Evolutionary conservation across 2,113 vertebrate species (phyloP).

Genomic region (Panthera leo): DNA sequence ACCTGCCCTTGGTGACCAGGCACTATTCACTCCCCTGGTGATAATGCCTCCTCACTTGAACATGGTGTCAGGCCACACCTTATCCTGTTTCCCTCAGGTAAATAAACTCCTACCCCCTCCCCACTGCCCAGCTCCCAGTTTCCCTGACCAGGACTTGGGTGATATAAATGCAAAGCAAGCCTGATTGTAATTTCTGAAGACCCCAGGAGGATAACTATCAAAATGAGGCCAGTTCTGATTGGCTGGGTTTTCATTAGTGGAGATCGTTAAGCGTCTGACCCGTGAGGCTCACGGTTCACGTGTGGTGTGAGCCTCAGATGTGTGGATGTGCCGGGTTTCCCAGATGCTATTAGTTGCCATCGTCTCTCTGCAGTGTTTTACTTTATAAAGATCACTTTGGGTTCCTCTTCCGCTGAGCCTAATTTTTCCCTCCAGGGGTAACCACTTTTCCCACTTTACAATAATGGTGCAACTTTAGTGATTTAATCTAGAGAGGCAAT

Average conservation of each 20-base stretch:
- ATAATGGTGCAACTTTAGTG: background rate
- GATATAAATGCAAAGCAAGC: conserved; percentile 58
- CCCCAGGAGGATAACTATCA: conserved; percentile 34
- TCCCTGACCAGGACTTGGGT: background rate
- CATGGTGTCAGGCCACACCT: background rate
- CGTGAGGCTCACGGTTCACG: background rate
- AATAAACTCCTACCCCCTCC: background rate
- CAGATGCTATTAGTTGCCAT: background rate
- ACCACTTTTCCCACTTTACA: conserved; percentile 47
- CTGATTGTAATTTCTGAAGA: conserved; percentile 33
- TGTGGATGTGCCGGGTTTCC: background rate
- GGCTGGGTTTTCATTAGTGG: conserved; percentile 63
- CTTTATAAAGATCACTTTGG: conserved; percentile 42
- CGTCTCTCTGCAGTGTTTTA: background rate
- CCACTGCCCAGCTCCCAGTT: background rate
- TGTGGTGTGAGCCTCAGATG: background rate
- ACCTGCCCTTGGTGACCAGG: background rate
- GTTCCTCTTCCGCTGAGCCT: background rate
- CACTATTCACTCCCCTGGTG: background rate
- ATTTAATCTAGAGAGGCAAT: conserved; percentile 39
- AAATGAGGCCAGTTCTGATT: conserved; percentile 56
- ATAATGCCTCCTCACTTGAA: background rate
- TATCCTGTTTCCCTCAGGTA: background rate
- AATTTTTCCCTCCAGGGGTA: conserved; percentile 35
- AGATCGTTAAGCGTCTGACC: conserved; percentile 2